phyloP scores from a whole-genome alignment of 2,888 invertebrate species.

The Polyommatus icarus region DNA sequence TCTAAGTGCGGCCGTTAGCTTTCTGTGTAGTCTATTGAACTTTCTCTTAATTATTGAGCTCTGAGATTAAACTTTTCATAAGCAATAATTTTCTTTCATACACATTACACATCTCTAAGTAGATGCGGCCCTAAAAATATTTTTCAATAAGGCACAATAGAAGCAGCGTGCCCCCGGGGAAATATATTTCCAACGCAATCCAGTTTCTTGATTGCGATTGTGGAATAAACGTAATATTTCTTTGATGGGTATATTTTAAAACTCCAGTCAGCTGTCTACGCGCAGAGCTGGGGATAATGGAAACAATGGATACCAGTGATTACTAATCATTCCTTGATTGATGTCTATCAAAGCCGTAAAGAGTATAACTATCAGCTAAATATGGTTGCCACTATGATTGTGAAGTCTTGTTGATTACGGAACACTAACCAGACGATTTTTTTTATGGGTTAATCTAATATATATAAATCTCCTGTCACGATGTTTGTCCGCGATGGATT shows the following conservation, averaged over 20 bases:
- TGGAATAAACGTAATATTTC: constrained; percentile 37
- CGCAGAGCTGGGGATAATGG: neutral
- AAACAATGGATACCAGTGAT: no score
- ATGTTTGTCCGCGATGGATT: no score
- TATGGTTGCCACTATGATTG: neutral
- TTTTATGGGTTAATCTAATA: no score
- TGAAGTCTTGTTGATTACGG: neutral
- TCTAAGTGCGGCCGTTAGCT: no score
- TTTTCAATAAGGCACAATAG: constrained; percentile 41
- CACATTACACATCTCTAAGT: neutral
- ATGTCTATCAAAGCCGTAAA: no score
- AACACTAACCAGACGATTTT: no score
- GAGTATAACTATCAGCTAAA: neutral
- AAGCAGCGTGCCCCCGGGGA: constrained; percentile 41
- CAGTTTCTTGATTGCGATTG: constrained; percentile 38
- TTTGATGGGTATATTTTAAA: neutral
- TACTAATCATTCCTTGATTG: no score
- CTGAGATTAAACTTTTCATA: neutral
- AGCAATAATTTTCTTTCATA: neutral
- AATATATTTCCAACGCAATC: constrained; percentile 43
- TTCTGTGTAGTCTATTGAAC: no score
- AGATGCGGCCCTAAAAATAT: constrained; percentile 7
- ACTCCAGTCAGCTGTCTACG: neutral
- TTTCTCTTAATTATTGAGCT: no score
- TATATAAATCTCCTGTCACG: no score